Conservation (phyloP, 2,888 invertebrate genomes). For the Ditylenchus weischeri region DNA sequence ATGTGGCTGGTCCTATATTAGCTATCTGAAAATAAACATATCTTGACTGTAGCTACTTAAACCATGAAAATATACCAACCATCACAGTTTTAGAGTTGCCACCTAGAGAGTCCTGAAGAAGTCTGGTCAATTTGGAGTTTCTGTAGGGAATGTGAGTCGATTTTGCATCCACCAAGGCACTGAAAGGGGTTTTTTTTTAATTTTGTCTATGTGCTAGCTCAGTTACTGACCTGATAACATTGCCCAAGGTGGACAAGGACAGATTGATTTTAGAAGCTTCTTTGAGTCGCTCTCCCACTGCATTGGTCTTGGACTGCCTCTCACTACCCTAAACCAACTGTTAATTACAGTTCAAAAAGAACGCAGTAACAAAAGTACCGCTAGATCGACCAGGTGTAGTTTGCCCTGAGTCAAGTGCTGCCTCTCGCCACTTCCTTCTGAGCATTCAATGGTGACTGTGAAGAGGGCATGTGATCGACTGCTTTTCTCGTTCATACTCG, state of each 20-base stretch:
- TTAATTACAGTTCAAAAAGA: neutral
- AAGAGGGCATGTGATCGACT: slow-evolving; percentile 80
- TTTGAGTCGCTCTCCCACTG: slow-evolving; percentile 71
- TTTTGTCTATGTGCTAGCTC: too few relatives aligned
- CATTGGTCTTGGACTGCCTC: slow-evolving; percentile 86
- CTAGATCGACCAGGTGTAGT: slow-evolving; percentile 92
- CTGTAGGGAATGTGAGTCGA: slow-evolving; percentile 95
- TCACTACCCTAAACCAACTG: slow-evolving; percentile 78
- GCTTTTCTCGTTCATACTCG: slow-evolving; percentile 94
- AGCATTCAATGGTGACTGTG: slow-evolving; percentile 93
- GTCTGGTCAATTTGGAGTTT: slow-evolving; percentile 89
- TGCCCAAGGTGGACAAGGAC: slow-evolving; percentile 90
- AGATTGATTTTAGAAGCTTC: slow-evolving; percentile 97
- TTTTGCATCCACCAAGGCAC: slow-evolving; percentile 93
- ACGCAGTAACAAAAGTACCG: slow-evolving; percentile 59
- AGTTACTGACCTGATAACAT: slow-evolving; percentile 74
- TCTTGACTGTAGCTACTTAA: neutral
- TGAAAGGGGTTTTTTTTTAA: too few relatives aligned
- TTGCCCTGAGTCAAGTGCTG: slow-evolving; percentile 91
- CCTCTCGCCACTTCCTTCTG: slow-evolving; percentile 78
- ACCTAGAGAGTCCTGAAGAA: slow-evolving; percentile 86
- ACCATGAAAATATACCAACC: slow-evolving; percentile 53
- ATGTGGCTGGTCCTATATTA: slow-evolving; percentile 90
- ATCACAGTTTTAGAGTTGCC: slow-evolving; percentile 64
- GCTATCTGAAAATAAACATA: slow-evolving; percentile 72